Evolutionary conservation across 35 echinoderm and acorn worm species (phyloP).

Genomic region (Patiria miniata): DNA sequence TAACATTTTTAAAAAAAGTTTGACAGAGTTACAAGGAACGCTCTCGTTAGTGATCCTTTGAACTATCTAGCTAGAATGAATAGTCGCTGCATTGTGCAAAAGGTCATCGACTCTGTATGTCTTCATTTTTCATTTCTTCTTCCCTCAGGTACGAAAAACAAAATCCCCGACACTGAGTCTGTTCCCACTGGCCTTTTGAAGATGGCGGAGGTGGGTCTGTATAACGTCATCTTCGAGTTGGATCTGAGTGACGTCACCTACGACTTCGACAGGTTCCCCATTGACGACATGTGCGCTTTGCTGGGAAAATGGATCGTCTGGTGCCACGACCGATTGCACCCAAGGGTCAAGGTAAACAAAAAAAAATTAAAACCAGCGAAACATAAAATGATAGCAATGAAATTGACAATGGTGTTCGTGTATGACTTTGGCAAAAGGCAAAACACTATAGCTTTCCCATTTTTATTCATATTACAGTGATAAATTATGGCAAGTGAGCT

Average conservation of each 20-base stretch:
- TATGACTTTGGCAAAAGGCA: too few species aligned
- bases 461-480: too few species aligned
- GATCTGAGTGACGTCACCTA: constrained; percentile 29
- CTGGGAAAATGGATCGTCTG: constrained; percentile 38
- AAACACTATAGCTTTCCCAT: too few species aligned
- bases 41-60: too few species aligned
- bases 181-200: constrained; percentile 39
- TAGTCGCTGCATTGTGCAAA: too few species aligned
- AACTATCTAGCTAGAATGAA: too few species aligned
- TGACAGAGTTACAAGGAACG: too few species aligned
- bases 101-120: neutral
- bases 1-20: too few species aligned
- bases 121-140: neutral
- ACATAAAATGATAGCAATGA: too few species aligned
- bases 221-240: constrained; percentile 41
- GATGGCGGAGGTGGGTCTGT: constrained; percentile 29
- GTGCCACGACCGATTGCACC: neutral
- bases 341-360: neutral
- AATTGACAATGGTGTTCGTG: too few species aligned
- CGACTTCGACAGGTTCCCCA: constrained; percentile 35
- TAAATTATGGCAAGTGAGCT: too few species aligned
- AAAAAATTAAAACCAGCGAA: too few species aligned
- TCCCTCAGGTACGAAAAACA: neutral
- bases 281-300: constrained; percentile 19
- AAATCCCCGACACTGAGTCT: constrained; percentile 11